A percentile compares a stretch with the other conserved stretches of the same genome.
phyloP scores from a whole-genome alignment of 2,113 vertebrate genomes.

The Dolichallabes microphthalmus region DNA sequence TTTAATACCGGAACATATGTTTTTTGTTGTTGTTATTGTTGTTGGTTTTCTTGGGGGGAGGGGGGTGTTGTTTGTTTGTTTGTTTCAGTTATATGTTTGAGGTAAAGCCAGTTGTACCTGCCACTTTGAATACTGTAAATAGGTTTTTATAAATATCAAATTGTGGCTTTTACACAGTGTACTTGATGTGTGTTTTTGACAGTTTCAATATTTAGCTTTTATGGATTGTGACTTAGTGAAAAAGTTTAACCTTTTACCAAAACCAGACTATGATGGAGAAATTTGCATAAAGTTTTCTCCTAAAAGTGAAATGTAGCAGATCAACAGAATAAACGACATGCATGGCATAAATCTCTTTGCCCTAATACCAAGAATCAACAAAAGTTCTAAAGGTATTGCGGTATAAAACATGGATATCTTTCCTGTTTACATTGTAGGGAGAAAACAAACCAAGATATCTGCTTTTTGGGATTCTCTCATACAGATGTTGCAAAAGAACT shows the following conservation, averaged over 20 bases:
- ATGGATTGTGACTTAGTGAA: neutral
- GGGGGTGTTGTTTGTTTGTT: neutral
- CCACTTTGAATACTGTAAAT: conserved; percentile 6
- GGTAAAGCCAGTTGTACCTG: conserved; percentile 6
- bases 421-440: neutral
- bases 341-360: neutral
- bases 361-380: neutral
- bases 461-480: conserved; percentile 15
- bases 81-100: neutral
- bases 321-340: neutral
- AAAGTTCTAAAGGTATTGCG: neutral
- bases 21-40: neutral
- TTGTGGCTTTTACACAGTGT: no score
- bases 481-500: conserved; percentile 4
- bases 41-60: neutral
- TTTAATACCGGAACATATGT: neutral
- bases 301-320: neutral
- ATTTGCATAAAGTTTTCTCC: neutral
- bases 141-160: no score
- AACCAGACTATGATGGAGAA: neutral
- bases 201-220: neutral
- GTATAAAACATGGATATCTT: neutral
- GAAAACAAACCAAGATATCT: conserved; percentile 33
- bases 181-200: neutral
- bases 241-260: neutral